Conservation (phyloP, 2,888 invertebrate genomes). For the Morpho achilles region DNA sequence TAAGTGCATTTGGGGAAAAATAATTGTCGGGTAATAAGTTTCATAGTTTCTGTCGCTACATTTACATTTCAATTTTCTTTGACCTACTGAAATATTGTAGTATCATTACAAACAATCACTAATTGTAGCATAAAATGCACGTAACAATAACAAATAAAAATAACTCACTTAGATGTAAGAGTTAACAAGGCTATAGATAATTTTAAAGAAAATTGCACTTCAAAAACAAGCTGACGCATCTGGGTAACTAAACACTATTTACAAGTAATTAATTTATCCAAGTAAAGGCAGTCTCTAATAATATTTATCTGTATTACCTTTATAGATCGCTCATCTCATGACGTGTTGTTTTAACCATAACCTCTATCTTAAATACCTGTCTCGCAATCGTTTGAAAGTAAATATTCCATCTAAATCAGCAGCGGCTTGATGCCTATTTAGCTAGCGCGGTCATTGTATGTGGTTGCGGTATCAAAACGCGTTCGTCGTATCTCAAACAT, state of each 20-base stretch:
- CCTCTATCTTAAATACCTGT: constrained; percentile 32
- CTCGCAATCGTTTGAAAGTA: constrained; percentile 29
- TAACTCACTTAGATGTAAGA: too few species aligned
- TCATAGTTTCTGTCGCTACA: too few species aligned
- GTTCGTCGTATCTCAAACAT: constrained; percentile 63
- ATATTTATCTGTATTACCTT: constrained; percentile 11
- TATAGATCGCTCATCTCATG: constrained; percentile 11
- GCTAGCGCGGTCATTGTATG: constrained; percentile 61
- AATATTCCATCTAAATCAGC: constrained; percentile 50
- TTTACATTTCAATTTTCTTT: too few species aligned
- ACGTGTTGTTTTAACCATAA: constrained; percentile 30
- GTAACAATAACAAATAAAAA: too few species aligned
- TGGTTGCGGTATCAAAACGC: constrained; percentile 58
- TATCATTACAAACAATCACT: too few species aligned
- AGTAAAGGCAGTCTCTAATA: constrained; percentile 8
- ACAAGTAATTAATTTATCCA: constrained; percentile 10
- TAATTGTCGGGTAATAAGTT: too few species aligned
- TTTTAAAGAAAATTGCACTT: constrained; percentile 10
- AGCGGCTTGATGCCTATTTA: constrained; percentile 59
- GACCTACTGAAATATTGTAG: too few species aligned
- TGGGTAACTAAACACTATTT: constrained; percentile 9
- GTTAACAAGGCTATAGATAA: neutral
- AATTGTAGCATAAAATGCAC: too few species aligned
- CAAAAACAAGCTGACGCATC: constrained; percentile 11
- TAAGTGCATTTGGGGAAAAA: too few species aligned